Evolutionary conservation across 2,113 vertebrate genomes (phyloP).

Genomic region (Chascanopsetta lugubris): DNA sequence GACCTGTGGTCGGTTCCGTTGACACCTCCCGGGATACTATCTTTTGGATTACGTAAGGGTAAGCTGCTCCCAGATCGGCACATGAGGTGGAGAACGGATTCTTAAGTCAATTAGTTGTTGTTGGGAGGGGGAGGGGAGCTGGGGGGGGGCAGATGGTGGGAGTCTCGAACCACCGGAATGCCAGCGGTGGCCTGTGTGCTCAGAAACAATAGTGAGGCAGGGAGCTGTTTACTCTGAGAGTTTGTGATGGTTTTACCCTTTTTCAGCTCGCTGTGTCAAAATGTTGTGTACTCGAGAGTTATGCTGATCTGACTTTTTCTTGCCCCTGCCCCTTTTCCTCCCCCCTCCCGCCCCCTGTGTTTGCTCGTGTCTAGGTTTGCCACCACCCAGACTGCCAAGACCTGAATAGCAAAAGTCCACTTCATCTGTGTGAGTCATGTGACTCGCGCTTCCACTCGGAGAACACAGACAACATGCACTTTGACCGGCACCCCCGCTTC

Average conservation of each 20-base stretch:
- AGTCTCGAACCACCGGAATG: constrained; percentile 56
- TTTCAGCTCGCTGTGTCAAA: constrained; percentile 10
- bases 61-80: constrained; percentile 42
- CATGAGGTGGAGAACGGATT: constrained; percentile 27
- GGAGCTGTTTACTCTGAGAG: constrained; percentile 31
- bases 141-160: constrained; percentile 56
- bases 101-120: constrained; percentile 46
- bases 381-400: constrained; percentile 89
- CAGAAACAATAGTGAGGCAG: constrained; percentile 51
- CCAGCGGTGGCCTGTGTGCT: constrained; percentile 32
- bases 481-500: constrained; percentile 89
- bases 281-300: constrained; percentile 21
- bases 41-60: constrained; percentile 20
- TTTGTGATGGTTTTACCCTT: constrained; percentile 38
- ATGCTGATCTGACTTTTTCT: constrained; percentile 17
- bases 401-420: constrained; percentile 84
- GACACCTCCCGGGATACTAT: neutral
- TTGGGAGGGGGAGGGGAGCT: constrained; percentile 8
- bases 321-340: neutral
- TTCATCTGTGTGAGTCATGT: constrained; percentile 90
- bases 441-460: constrained; percentile 85
- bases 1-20: constrained; percentile 41
- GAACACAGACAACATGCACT: constrained; percentile 84
- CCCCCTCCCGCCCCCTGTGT: constrained; percentile 54
- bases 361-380: constrained; percentile 86